Evolutionary conservation across 1,140 invertebrate genomes (phyloP).

Genomic region (Hypothenemus hampei): DNA sequence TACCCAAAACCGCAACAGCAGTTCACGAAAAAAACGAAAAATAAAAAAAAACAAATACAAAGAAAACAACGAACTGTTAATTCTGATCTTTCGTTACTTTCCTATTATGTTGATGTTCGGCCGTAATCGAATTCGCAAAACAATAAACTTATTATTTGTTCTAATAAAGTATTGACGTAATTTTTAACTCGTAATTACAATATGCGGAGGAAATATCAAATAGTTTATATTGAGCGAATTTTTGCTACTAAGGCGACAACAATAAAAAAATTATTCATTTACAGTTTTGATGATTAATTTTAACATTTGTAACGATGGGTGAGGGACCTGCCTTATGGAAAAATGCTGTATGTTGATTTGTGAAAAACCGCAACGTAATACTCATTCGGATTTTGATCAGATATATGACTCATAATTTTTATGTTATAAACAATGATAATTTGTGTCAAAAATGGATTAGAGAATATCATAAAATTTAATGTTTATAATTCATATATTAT

Average conservation of each 20-base stretch:
- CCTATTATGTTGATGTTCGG: not conserved
- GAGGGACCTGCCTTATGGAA: not conserved
- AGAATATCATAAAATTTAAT: too few species aligned
- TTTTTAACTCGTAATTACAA: slow-evolving; percentile 8
- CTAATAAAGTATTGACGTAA: slow-evolving; percentile 21
- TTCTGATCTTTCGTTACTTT: not conserved
- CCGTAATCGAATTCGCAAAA: slow-evolving; percentile 11
- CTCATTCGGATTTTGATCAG: too few species aligned
- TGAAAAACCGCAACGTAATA: too few species aligned
- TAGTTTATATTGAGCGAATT: slow-evolving; percentile 2
- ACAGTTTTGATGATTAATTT: not conserved
- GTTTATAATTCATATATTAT: too few species aligned
- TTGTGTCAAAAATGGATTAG: too few species aligned
- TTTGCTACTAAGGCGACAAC: not conserved
- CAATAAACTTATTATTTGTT: slow-evolving; percentile 13
- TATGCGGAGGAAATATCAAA: too few species aligned
- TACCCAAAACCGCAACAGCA: not conserved
- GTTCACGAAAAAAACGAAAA: too few species aligned
- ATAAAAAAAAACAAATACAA: too few species aligned
- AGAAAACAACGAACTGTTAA: too few species aligned
- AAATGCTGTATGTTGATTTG: not conserved
- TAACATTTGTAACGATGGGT: not conserved
- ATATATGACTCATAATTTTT: too few species aligned
- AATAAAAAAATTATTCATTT: not conserved
- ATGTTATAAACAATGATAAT: too few species aligned